These are phyloP conservation scores for Drosophila trichaetosa DNA, from an alignment of 2,888 invertebrate species.

Conservation along the genomic window DNA sequence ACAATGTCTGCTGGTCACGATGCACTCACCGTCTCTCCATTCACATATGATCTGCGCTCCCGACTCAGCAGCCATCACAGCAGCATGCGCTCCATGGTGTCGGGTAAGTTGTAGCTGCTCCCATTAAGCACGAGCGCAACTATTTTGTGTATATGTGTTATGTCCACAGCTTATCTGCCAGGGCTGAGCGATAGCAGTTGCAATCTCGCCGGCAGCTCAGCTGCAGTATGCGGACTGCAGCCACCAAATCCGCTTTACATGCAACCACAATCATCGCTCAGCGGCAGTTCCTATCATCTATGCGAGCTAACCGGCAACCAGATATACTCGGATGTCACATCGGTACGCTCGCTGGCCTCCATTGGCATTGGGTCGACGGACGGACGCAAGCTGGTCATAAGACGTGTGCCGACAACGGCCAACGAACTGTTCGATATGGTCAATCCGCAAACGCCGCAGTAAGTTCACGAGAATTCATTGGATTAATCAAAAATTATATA, in stretches of 20 bases:
- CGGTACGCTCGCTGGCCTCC: conserved; percentile 92
- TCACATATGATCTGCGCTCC: conserved; percentile 73
- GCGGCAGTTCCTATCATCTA: conserved; percentile 86
- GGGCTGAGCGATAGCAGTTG: conserved; percentile 65
- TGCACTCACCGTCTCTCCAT: conserved; percentile 49
- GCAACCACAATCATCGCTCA: conserved; percentile 85
- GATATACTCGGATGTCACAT: conserved; percentile 88
- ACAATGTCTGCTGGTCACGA: conserved; percentile 66
- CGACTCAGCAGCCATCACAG: conserved; percentile 79
- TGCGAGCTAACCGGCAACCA: conserved; percentile 87
- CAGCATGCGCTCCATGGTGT: conserved; percentile 84
- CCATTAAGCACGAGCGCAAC: neutral
- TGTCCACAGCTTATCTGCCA: conserved; percentile 73
- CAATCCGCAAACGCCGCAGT: conserved; percentile 92
- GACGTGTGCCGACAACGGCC: conserved; percentile 93
- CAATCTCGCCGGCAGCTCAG: conserved; percentile 85
- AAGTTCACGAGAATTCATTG: conserved; percentile 59
- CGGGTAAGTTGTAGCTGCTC: conserved; percentile 74
- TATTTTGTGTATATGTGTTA: neutral
- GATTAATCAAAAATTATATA: neutral
- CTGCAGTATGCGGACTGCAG: conserved; percentile 61
- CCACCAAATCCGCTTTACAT: conserved; percentile 79
- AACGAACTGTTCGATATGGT: conserved; percentile 94
- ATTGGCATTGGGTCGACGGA: conserved; percentile 96
- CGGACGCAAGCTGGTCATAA: conserved; percentile 93